Base-by-base conservation (phyloP, 2,888 invertebrate genomes). In the Lasioglossum calceatum region DNA sequence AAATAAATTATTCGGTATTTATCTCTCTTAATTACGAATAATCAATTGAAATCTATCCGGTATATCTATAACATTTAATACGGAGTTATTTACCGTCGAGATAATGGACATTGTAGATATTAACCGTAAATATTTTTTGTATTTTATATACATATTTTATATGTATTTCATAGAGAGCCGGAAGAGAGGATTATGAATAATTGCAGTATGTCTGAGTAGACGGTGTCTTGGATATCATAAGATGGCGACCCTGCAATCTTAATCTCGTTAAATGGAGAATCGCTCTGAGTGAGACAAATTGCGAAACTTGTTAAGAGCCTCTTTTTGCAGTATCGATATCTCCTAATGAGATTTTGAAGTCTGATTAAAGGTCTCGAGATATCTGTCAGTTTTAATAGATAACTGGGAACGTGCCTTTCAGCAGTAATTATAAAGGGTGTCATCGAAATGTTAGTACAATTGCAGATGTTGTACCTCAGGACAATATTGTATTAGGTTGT, bases 251-350 rank as follows among this genome's bases (percentile, higher is more conserved):
- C 14, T 23, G 42, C 42, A 39, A 42, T 42, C 42, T 71, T 71
- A 42, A 42, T 71, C 71, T 42, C n/a, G 42, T 71, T 71, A 71
- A 39, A 71, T 71, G 39, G 71, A 42, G 39, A 71, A 39, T 42
- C 42, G 39, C 42, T 71, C 39, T 1, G 42, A 14, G 42, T 1
- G 42, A 14, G 42, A 71, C 42, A 71, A 39, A 71, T 71, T 71
- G 39, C n/a, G 71, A 42, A 71, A 39, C 23, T 42, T 71, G 71
- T 42, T 39, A 4, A 42, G 12, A 39, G 42, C n/a, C 42, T 14
- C 71, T 14, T 39, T 71, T 71, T 42, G n/a, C n/a, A 71, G 42
- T 39, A 39, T 39, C 42, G 71, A 10, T 71, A 71, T 71, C 42
- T 42, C 4, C 4, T 67, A 32, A 67, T 67, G 67, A 67, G 36